Evolutionary conservation across 37 sponge, comb jelly and placozoan species (phyloP).

Genomic region (Mnemiopsis leidyi): DNA sequence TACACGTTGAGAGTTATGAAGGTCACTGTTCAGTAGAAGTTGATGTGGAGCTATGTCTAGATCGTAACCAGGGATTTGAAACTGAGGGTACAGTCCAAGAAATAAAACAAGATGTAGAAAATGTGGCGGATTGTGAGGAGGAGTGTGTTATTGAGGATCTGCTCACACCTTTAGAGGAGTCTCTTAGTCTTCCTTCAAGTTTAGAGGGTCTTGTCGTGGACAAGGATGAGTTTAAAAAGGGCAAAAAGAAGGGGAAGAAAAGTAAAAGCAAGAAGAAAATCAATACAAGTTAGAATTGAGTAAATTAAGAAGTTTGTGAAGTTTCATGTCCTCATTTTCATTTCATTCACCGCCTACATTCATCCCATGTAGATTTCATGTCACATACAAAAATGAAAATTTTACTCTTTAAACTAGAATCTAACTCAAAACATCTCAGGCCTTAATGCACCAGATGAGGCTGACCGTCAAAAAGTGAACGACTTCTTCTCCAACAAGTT

Average conservation of each 20-base stretch:
- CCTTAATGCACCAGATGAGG: neutral
- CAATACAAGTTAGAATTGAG: too few species aligned
- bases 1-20: neutral
- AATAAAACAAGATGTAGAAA: neutral
- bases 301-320: too few species aligned
- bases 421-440: neutral
- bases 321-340: too few species aligned
- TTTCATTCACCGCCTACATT: too few species aligned
- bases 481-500: constrained; percentile 54
- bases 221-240: neutral
- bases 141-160: neutral
- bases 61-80: neutral
- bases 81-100: neutral
- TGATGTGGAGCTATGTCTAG: neutral
- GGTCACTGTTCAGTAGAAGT: neutral
- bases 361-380: too few species aligned
- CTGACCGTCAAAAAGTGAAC: constrained; percentile 51
- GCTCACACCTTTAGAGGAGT: neutral
- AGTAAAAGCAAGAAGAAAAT: neutral
- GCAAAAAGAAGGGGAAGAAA: neutral
- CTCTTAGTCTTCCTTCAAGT: neutral
- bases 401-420: too few species aligned
- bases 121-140: neutral
- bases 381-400: too few species aligned
- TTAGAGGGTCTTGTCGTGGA: neutral